These are phyloP conservation scores for Cottoperca gobio DNA, from an alignment of 2,797 vertebrate genomes.

Conservation along the genomic window DNA sequence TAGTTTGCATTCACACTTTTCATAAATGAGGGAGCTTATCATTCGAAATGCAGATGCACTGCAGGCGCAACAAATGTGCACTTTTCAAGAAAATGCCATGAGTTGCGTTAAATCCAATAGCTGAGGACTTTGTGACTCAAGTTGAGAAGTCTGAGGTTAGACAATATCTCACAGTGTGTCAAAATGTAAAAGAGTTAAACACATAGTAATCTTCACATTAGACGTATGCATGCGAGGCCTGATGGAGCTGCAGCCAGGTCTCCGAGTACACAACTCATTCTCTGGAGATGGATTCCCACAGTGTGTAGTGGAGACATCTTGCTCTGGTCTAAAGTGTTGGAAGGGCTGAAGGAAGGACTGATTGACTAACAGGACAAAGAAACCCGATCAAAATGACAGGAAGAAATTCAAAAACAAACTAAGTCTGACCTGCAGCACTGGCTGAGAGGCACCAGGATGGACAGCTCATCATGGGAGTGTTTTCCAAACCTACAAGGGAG, in stretches of 20 bases:
- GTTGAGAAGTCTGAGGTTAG: neutral
- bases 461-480: slow-evolving; percentile 95
- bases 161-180: neutral
- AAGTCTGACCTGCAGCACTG: slow-evolving; percentile 96
- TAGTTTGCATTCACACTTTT: neutral
- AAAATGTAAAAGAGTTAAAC: neutral
- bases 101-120: no score
- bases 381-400: no score
- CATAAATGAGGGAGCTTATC: neutral
- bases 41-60: neutral
- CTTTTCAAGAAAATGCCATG: no score
- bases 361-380: neutral
- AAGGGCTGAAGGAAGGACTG: neutral
- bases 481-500: slow-evolving; percentile 91
- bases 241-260: neutral
- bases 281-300: neutral
- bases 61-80: no score
- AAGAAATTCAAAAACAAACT: neutral
- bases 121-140: neutral
- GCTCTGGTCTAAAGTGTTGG: neutral
- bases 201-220: neutral
- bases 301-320: neutral
- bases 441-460: slow-evolving; percentile 95
- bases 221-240: neutral
- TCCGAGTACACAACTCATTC: neutral